These are phyloP conservation scores for Phymorhynchus buccinoides DNA, from an alignment of 1,140 invertebrate species.

Conservation along the genomic window DNA sequence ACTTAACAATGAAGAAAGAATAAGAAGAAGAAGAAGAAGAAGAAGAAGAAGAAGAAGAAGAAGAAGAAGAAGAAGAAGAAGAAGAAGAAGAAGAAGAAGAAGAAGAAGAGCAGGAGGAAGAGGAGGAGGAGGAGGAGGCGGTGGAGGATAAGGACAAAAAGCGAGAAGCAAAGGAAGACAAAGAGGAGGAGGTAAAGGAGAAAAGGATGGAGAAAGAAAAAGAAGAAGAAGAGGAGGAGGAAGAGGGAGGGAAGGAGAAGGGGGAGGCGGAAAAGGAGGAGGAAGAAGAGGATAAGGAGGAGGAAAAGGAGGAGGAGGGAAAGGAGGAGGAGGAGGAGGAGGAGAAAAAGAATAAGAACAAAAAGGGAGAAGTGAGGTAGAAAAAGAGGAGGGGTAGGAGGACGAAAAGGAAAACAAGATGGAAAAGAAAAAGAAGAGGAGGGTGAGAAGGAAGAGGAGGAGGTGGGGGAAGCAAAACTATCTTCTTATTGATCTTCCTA, in stretches of 20 bases:
- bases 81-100: conserved; percentile 31
- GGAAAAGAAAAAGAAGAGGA: no score
- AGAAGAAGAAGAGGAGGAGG: conserved; percentile 32
- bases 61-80: conserved; percentile 37
- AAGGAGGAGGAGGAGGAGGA: neutral
- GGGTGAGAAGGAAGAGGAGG: neutral
- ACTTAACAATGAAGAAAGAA: no score
- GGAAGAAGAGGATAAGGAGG: no score
- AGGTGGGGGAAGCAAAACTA: no score
- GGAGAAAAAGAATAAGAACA: conserved; percentile 34
- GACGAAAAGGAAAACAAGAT: no score
- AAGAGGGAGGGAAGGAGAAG: conserved; percentile 35
- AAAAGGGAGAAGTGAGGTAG: conserved; percentile 5
- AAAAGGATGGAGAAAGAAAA: neutral
- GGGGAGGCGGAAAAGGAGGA: neutral
- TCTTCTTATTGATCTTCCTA: no score
- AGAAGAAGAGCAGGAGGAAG: neutral
- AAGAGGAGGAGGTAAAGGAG: neutral
- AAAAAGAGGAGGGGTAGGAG: no score
- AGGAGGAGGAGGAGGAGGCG: no score
- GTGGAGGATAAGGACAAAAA: no score
- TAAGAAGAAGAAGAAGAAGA: neutral
- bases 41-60: neutral
- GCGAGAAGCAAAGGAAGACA: neutral
- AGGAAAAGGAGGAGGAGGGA: no score